These are phyloP conservation scores for Linurgus olivaceus DNA, from an alignment of 2,797 vertebrate species.

Conservation along the genomic window DNA sequence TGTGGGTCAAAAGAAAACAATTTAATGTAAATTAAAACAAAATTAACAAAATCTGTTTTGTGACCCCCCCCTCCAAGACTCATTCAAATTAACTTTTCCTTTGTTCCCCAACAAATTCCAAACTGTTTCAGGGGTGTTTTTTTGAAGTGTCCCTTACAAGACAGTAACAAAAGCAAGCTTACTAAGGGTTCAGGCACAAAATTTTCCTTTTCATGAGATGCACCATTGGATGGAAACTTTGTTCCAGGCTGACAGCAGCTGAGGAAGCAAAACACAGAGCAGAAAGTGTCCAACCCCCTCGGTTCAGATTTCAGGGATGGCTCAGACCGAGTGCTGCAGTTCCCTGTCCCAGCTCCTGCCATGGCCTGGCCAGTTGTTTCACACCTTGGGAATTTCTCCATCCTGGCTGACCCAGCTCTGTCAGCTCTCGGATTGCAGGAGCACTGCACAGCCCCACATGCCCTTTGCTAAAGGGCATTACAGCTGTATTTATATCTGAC, in stretches of 20 bases:
- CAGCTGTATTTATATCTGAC: slow-evolving; percentile 20
- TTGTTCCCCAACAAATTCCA: not conserved
- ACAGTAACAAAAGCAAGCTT: not conserved
- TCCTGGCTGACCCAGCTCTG: not conserved
- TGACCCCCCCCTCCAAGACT: fast-evolving
- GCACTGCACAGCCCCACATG: not conserved
- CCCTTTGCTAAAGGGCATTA: slow-evolving; percentile 5
- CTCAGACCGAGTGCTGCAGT: fast-evolving
- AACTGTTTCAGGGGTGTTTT: fast-evolving
- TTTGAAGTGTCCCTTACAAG: not conserved
- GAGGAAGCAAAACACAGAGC: not conserved
- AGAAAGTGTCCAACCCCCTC: not conserved
- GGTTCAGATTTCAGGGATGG: not conserved
- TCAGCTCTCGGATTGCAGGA: not conserved
- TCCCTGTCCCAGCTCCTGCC: not conserved
- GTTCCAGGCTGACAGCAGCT: not conserved
- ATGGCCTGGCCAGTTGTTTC: not conserved
- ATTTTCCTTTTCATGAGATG: not conserved
- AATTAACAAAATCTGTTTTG: not conserved
- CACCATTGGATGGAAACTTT: not conserved
- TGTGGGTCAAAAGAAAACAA: not conserved
- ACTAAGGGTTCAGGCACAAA: not conserved
- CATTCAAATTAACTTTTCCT: not conserved
- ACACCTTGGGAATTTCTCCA: not conserved
- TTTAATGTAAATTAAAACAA: not conserved